A percentile compares a stretch with the other conserved stretches of the same genome.
phyloP scores from a whole-genome alignment of 2,888 invertebrate species.

The Ophion ventricosus region DNA sequence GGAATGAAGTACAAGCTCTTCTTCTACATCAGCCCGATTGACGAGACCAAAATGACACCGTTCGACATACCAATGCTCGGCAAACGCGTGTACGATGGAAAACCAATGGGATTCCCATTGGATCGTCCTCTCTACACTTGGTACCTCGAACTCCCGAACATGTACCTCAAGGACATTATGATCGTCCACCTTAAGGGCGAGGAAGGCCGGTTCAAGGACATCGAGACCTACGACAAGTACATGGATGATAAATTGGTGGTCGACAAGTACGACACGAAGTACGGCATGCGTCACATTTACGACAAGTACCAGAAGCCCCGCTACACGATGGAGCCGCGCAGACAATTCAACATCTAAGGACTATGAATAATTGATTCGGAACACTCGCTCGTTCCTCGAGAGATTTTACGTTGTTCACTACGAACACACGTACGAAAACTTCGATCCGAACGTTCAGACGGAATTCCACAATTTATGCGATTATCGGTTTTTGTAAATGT shows the following conservation, averaged over 20 bases:
- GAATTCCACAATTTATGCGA: conserved; percentile 33
- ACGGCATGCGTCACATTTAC: conserved; percentile 49
- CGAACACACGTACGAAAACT: conserved; percentile 44
- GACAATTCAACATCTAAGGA: conserved; percentile 57
- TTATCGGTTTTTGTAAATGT: conserved; percentile 41
- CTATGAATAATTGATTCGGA: not conserved
- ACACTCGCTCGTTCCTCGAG: not conserved
- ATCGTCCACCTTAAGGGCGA: conserved; percentile 84
- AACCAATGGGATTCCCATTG: conserved; percentile 86
- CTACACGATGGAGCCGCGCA: conserved; percentile 33
- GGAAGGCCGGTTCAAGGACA: conserved; percentile 44
- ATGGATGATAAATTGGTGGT: conserved; percentile 27
- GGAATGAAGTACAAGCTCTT: conserved; percentile 87
- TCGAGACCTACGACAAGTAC: conserved; percentile 53
- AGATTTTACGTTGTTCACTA: conserved; percentile 22
- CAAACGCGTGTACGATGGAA: conserved; percentile 82
- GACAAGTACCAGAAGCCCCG: conserved; percentile 59
- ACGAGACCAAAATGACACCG: conserved; percentile 83
- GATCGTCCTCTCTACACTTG: conserved; percentile 84
- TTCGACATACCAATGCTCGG: conserved; percentile 84
- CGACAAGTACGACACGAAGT: conserved; percentile 43
- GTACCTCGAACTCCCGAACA: conserved; percentile 85
- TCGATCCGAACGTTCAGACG: conserved; percentile 4
- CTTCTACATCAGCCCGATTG: conserved; percentile 86
- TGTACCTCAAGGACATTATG: conserved; percentile 86